Evolutionary conservation across 2,797 vertebrate species (phyloP).

Genomic region (Pelochelys cantorii): DNA sequence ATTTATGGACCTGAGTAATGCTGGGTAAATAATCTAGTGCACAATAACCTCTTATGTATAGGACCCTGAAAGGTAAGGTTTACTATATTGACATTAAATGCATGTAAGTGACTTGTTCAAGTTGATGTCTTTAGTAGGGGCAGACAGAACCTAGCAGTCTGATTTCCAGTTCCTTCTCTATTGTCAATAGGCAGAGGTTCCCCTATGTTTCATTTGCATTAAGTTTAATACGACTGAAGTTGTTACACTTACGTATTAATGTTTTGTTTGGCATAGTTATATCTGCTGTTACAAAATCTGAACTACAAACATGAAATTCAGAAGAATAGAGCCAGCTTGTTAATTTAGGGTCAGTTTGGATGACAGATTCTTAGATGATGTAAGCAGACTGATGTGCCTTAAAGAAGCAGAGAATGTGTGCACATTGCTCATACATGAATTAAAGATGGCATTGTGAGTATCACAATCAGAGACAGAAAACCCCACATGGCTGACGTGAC

Average conservation of each 20-base stretch:
- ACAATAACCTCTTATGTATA: not conserved
- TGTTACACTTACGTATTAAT: not conserved
- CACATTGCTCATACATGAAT: constrained; percentile 16
- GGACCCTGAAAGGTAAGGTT: not conserved
- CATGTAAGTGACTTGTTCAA: not conserved
- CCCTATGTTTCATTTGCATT: not conserved
- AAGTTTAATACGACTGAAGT: not conserved
- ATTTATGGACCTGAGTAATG: too few species aligned
- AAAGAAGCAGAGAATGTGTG: not conserved
- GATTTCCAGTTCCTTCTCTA: not conserved
- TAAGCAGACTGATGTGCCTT: not conserved
- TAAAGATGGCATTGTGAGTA: constrained; percentile 47
- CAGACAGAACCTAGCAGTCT: not conserved
- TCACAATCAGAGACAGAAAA: not conserved
- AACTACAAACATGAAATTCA: not conserved
- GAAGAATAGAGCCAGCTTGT: not conserved
- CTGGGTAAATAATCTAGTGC: too few species aligned
- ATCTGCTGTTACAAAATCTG: not conserved
- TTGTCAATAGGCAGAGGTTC: not conserved
- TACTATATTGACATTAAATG: not conserved
- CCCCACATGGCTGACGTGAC: not conserved
- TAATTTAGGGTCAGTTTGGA: not conserved
- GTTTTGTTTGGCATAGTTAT: not conserved
- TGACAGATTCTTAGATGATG: constrained; percentile 1
- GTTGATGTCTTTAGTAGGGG: not conserved